Conservation (phyloP, 1,140 invertebrate genomes). For the Drosophila nikananu region DNA sequence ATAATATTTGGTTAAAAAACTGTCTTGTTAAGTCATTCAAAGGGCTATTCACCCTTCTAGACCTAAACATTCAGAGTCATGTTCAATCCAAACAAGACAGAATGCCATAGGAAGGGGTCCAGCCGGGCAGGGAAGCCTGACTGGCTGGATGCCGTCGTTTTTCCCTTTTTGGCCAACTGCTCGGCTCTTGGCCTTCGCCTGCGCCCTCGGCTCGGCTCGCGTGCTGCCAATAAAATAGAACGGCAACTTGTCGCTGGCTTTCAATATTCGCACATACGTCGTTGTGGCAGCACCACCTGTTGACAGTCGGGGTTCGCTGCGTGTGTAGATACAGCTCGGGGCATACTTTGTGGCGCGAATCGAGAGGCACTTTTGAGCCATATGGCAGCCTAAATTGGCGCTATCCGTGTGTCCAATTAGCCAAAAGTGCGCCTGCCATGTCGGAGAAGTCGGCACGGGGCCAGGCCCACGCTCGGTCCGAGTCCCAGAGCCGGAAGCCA, state of each 20-base stretch:
- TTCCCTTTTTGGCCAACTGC: conserved; percentile 5
- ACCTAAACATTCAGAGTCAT: conserved; percentile 6
- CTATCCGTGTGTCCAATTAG: conserved; percentile 45
- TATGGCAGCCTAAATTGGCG: conserved; percentile 63
- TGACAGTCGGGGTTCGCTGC: conserved; percentile 24
- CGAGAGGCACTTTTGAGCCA: conserved; percentile 29
- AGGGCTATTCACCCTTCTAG: neutral
- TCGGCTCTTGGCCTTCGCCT: conserved; percentile 4
- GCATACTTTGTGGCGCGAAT: conserved; percentile 69
- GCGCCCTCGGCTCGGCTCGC: conserved; percentile 35
- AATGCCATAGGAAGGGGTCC: conserved; percentile 1
- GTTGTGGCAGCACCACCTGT: conserved; percentile 78
- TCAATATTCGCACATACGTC: conserved; percentile 72
- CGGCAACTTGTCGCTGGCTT: conserved; percentile 70
- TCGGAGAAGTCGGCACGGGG: conserved; percentile 51
- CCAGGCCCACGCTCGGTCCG: conserved; percentile 12
- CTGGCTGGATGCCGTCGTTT: conserved; percentile 26
- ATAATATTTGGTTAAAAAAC: neutral
- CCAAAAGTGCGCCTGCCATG: conserved; percentile 34
- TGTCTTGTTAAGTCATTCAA: neutral
- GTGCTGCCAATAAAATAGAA: conserved; percentile 65
- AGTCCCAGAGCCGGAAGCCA: conserved; percentile 6
- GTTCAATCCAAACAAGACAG: conserved; percentile 49
- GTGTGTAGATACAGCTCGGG: conserved; percentile 29
- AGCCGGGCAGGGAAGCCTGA: conserved; percentile 23